Evolutionary conservation across 2,113 vertebrate species (phyloP), one percentile per base, ranked within the genome.

Genomic region (Saguinus imperator): DNA sequence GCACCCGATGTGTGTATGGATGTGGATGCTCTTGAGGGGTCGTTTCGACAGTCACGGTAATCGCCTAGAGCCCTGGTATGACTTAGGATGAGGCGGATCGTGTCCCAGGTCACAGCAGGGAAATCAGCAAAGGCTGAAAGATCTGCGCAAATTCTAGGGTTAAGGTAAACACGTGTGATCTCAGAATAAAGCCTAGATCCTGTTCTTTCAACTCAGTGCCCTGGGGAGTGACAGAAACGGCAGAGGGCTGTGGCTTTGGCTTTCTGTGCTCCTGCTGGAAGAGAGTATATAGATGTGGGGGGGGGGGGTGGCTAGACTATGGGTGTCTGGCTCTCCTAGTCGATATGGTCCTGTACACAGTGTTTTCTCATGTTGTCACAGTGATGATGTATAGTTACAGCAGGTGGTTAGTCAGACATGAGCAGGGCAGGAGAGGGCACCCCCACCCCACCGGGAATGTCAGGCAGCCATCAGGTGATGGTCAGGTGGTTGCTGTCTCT

Each of bases 321-420:
- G 8, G 25, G 23, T 50, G 17, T 45, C 82, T 66, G 23, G 37
- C 7, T 64, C 13, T 77, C 57, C 16, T 9, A 5, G n/a, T 7
- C 8, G 0, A 8, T 37, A 27, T 5, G 76, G 18, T 4, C 45
- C 48, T 0, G 4, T 0, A 21, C 0, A 18, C 40, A 1, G 1
- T 18, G n/a, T 23, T 43, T 43, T 35, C 92, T 85, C 52, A n/a
- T 5, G 0, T 43, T 66, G 45, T 32, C 57, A 17, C 1, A 4
- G 25, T 35, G 84, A 81, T 40, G 12, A 16, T 6, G 17, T 16
- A 10, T 29, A 14, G 25, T 64, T 64, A 29, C 61, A 64, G 27
- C 61, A 64, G 27, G 61, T 64, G 27, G 27, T 29, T 29, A 64
- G 61, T 64, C 61, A 32, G 61, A 64, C 61, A 64, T 14, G 27